A percentile compares a stretch with the other conserved stretches of the same genome.
phyloP scores from a whole-genome alignment of 2,888 invertebrate genomes.

The Netelia inedita region DNA sequence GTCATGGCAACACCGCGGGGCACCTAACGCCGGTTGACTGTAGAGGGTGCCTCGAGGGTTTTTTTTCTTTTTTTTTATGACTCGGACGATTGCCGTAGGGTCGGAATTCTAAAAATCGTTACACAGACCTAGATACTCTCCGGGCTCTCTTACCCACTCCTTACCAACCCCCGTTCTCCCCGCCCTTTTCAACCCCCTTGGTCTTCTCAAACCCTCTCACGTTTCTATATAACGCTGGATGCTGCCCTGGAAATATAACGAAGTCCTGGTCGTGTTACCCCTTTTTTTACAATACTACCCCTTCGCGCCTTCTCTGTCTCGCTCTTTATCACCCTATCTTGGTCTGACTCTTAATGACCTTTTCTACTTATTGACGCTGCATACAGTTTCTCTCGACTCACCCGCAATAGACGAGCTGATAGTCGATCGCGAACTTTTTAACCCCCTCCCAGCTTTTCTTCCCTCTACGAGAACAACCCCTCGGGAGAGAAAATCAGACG shows the following conservation, averaged over 20 bases:
- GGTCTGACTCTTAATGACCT: constrained; percentile 3
- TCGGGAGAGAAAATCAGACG: background rate
- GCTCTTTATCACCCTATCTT: background rate
- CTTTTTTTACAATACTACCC: constrained; percentile 2
- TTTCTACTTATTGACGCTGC: constrained; percentile 43
- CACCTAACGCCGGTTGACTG: constrained; percentile 73
- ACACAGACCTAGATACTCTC: constrained; percentile 82
- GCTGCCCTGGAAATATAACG: constrained; percentile 46
- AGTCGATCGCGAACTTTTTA: constrained; percentile 1
- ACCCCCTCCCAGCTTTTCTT: background rate
- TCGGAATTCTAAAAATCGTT: constrained; percentile 82
- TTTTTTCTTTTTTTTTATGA: constrained; percentile 74
- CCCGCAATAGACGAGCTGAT: constrained; percentile 21
- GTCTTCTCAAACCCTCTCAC: constrained; percentile 32
- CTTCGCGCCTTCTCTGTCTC: constrained; percentile 9
- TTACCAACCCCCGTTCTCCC: background rate
- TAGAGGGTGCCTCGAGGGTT: constrained; percentile 79
- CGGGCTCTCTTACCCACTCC: constrained; percentile 55
- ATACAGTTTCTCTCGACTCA: constrained; percentile 53
- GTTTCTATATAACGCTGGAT: constrained; percentile 32
- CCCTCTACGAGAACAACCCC: background rate
- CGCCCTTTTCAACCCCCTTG: constrained; percentile 5
- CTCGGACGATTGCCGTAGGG: constrained; percentile 80
- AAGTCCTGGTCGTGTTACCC: constrained; percentile 35
- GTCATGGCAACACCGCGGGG: constrained; percentile 81